Base-by-base conservation (phyloP, 1,140 invertebrate species). In the Helicoverpa zea region DNA sequence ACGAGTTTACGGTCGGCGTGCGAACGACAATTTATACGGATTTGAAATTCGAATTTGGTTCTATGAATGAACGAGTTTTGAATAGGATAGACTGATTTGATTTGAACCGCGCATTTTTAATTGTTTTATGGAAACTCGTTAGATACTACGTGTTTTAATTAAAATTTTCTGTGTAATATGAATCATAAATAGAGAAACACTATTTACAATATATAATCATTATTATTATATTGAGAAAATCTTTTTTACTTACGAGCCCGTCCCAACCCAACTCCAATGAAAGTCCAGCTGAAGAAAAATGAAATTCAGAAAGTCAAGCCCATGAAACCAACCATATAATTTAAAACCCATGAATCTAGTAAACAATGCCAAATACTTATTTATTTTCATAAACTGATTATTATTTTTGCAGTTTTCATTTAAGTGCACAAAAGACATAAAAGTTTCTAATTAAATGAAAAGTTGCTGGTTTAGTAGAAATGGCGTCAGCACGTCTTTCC, bases 1-100 rank as follows among this genome's bases (percentile, higher is more conserved):
- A 77, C 75, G 61, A 77, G 75, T 77, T 77, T 77, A 77, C n/a
- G 75, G 58, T 77, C 75, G 43, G 75, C 59, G 61, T 77, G 59
- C 59, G 49, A 64, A 66, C 61, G 75, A 77, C 75, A 77, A 77
- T 77, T 77, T 77, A 64, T 77, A n/a, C 61, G 61, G 23, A 77
- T 66, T 77, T 63, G 61, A 77, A 77, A 52, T 77, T 77, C 43
- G 47, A 64, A 77, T 77, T 52, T 47, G 43, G 64, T 51, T 52
- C 47, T 70, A 51, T 70, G 66, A 70, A 66, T 66, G 63, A 49
- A 66, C 43, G 35, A 49, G 63, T 66, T 66, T 66, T 66, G n/a
- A 66, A 66, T 47, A 16, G 63, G 63, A 66, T 66, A 66, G 63
- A 66, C 43, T 66, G 63, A 66, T 66, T 66, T 66, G 63, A 66